Evolutionary conservation across 1,140 invertebrate species (phyloP), one percentile per base, ranked within the genome.

Genomic region (Oreohelix idahoensis): DNA sequence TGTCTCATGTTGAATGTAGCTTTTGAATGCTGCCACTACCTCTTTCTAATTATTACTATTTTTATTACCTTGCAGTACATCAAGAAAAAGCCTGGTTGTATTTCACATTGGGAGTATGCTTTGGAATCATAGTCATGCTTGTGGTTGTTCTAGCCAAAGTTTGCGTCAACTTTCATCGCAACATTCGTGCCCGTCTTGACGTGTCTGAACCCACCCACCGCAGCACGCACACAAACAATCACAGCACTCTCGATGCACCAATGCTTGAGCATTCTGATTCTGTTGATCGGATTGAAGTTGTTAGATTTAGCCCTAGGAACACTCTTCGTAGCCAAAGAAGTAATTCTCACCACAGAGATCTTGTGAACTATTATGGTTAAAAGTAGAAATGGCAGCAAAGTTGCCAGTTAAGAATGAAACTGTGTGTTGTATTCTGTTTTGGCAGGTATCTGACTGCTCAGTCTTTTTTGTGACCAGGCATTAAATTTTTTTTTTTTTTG

Each of bases 61-160:
- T 58, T 20, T 58, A 2, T 58, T 58, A 58, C 17, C 17, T 49
- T 49, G 10, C 94, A 97, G 96, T 95, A 87, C 96, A 96, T 90
- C 94, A 95, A 88, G 96, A 96, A 88, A 96, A 95, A 84, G 95
- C 96, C 86, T 95, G 96, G 88, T 92, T 97, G 70, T 96, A 96
- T 93, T 92, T 96, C 86, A 95, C 95, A 42, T 93, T 96, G 83
- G 95, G 95, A 83, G 92, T 96, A 38, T 94, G 94, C 69, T 94
- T 93, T 35, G 95, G 95, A 66, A 91, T 96, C 39, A 89, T 97
- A 38, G 90, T 96, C 13, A 94, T 96, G 75, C 91, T 96, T 79
- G 92, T 94, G 15, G 92, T 96, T 75, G 93, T 96, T 20, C 95
- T 96, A 70, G 94, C 94, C 0, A 94, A 95, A 66, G 92, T 96